Evolutionary conservation across 2,888 invertebrate species (phyloP).

Genomic region (Lasioglossum leucozonium): DNA sequence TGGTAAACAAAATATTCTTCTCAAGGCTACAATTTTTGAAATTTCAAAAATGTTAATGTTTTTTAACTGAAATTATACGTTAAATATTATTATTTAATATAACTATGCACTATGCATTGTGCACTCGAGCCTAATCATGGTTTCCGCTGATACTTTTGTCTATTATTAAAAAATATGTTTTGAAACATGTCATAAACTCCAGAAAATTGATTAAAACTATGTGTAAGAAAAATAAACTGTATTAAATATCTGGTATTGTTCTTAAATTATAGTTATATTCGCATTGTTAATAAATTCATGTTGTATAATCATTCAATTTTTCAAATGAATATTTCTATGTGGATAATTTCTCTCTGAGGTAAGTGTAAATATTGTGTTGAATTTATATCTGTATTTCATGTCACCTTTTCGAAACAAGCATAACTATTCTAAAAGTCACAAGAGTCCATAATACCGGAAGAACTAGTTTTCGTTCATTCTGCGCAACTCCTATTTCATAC

Average conservation of each 20-base stretch:
- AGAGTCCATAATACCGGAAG: too few relatives aligned
- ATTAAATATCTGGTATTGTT: neutral
- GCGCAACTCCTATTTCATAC: too few relatives aligned
- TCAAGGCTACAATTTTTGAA: neutral
- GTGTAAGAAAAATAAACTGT: neutral
- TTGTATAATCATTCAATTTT: neutral
- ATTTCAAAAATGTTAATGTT: neutral
- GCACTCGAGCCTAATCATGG: neutral
- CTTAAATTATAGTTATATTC: neutral
- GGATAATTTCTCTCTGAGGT: neutral
- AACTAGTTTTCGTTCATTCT: too few relatives aligned
- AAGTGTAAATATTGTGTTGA: neutral
- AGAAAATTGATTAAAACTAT: neutral
- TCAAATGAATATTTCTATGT: neutral
- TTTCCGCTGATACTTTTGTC: neutral
- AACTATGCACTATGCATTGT: too few relatives aligned
- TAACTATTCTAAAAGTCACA: too few relatives aligned
- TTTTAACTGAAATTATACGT: neutral
- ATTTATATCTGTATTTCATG: too few relatives aligned
- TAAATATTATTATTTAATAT: neutral
- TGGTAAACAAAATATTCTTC: neutral
- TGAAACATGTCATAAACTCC: neutral
- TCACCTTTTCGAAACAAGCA: too few relatives aligned
- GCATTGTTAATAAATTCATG: neutral
- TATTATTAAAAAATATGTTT: neutral